Evolutionary conservation across 2,113 vertebrate genomes (phyloP), one percentile per base, ranked within the genome.

Genomic region (Garra rufa): DNA sequence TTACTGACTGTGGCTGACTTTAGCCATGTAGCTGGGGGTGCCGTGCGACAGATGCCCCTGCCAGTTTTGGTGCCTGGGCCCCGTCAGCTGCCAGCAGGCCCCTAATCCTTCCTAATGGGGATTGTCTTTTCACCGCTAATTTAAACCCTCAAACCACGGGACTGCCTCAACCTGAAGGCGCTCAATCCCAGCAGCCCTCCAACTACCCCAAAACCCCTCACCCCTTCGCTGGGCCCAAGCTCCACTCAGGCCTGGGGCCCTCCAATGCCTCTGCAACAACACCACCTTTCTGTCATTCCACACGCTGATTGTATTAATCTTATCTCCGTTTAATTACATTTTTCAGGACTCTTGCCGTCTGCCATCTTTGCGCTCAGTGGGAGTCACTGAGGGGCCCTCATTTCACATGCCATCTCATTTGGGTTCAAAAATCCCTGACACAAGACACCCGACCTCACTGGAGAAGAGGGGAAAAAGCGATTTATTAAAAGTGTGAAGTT

Each of bases 61-160:
- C 93, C 92, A 92, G 91, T 75, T 92, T 93, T 92, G 91, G 91
- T 83, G 87, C 76, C 84, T 85, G 80, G 69, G 76, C 90, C 92
- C 92, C 91, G 90, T 88, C 80, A 74, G 76, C 91, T 92, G 92
- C 92, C 94, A 93, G 92, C 93, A 91, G 91, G 92, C 93, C 91
- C 92, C 93, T 95, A 94, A 95, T 95, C 94, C 94, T 92, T 93
- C 92, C 92, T 95, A 95, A 95, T 95, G 94, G 95, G 93, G 93
- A 93, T 94, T 94, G 93, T 94, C 94, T 94, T 94, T 93, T 92
- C 92, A 87, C 90, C 85, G 92, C 92, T 94, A 95, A 95, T 95
- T 95, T 95, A 94, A 95, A 94, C 92, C 93, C 94, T 94, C 90
- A 90, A 93, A 93, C 93, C 92, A 92, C 89, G 88, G 89, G 89